These are phyloP conservation scores for Atrichornis clamosus DNA, from an alignment of 2,113 vertebrate genomes.

Conservation along the genomic window DNA sequence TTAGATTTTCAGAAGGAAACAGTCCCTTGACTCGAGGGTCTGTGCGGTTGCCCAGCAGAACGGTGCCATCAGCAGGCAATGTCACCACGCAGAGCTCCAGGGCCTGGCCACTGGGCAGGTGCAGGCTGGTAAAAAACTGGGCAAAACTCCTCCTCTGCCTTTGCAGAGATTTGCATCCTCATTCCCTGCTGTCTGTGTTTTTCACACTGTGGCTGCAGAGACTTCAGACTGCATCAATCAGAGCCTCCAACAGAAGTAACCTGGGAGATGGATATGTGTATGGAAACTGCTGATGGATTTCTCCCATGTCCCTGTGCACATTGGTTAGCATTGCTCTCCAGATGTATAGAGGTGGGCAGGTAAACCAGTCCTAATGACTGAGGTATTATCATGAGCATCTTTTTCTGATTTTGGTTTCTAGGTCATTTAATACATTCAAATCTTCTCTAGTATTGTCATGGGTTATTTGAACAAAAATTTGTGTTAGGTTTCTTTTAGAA, in stretches of 20 bases:
- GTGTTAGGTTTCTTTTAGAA: background rate
- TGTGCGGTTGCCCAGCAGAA: background rate
- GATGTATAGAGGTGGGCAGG: too few relatives aligned
- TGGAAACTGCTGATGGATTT: background rate
- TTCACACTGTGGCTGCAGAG: background rate
- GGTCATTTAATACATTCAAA: background rate
- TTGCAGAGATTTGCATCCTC: background rate
- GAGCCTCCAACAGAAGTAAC: background rate
- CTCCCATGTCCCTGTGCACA: accelerated
- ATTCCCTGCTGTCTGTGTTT: background rate
- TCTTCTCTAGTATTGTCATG: background rate
- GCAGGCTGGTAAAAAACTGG: background rate
- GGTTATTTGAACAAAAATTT: background rate
- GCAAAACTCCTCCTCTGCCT: background rate
- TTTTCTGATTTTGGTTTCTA: background rate
- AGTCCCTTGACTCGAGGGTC: background rate
- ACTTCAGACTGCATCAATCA: background rate
- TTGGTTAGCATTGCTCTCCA: background rate
- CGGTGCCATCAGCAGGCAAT: background rate
- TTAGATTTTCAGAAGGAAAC: background rate
- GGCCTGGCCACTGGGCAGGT: background rate
- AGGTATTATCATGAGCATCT: background rate
- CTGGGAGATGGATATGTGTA: accelerated
- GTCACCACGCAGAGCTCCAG: too few relatives aligned
- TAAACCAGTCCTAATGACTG: background rate